Evolutionary conservation across 2,888 invertebrate species (phyloP).

Genomic region (Coenonympha glycerion): DNA sequence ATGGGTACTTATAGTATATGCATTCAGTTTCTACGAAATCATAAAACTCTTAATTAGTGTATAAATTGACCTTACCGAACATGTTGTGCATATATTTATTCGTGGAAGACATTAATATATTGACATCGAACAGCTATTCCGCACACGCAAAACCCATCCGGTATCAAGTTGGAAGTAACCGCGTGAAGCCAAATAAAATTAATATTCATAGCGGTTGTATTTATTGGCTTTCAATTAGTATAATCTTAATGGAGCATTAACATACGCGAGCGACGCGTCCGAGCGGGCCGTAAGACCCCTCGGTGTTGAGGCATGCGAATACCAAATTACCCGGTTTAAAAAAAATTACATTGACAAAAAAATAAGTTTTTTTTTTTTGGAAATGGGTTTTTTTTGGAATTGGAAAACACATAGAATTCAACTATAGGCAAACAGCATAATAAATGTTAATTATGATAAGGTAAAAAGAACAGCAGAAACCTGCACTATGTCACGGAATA

Average conservation of each 20-base stretch:
- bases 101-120: slow-evolving; percentile 7
- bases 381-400: too few species aligned
- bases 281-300: slow-evolving; percentile 49
- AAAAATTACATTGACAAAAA: too few species aligned
- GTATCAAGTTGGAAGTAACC: slow-evolving; percentile 39
- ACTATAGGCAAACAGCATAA: too few species aligned
- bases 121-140: slow-evolving; percentile 33
- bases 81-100: too few species aligned
- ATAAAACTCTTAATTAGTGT: too few species aligned
- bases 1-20: too few species aligned
- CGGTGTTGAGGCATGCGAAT: slow-evolving; percentile 44
- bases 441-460: too few species aligned
- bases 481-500: too few species aligned
- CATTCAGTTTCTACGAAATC: too few species aligned
- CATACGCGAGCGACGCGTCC: slow-evolving; percentile 65
- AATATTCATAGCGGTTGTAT: slow-evolving; percentile 76
- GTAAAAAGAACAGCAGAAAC: too few species aligned
- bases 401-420: not conserved
- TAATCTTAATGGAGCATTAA: slow-evolving; percentile 76
- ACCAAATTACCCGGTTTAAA: slow-evolving; percentile 6
- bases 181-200: slow-evolving; percentile 70
- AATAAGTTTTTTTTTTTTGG: not conserved
- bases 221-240: slow-evolving; percentile 77
- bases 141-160: slow-evolving; percentile 50
- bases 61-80: too few species aligned